Conservation (phyloP, 1,140 invertebrate species). For the Drosophila littoralis region DNA sequence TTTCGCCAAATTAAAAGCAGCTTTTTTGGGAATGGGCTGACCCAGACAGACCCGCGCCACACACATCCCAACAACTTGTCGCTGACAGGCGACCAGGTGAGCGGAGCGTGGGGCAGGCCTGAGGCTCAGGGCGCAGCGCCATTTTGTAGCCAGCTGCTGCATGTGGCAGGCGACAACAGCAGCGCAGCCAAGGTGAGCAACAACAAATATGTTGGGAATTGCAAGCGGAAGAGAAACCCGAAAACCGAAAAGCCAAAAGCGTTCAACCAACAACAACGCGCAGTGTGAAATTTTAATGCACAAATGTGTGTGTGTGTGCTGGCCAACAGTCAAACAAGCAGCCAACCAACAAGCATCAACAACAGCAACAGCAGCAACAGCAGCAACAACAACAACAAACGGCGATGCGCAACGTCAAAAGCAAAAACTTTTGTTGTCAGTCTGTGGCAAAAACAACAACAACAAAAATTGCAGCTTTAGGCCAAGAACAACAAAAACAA, state of each 20-base stretch:
- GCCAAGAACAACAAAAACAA: slow-evolving; percentile 42
- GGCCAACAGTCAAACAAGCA: slow-evolving; percentile 61
- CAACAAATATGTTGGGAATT: slow-evolving; percentile 18
- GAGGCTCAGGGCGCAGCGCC: slow-evolving; percentile 58
- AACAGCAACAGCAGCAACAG: slow-evolving; percentile 25
- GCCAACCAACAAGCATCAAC: slow-evolving; percentile 58
- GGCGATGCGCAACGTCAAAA: slow-evolving; percentile 39
- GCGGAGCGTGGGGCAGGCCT: slow-evolving; percentile 13
- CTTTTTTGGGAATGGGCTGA: slow-evolving; percentile 34
- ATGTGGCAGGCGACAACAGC: slow-evolving; percentile 73
- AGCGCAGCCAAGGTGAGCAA: slow-evolving; percentile 34
- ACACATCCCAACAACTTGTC: slow-evolving; percentile 22
- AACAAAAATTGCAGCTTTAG: slow-evolving; percentile 52
- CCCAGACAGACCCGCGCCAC: not conserved
- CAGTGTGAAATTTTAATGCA: slow-evolving; percentile 80
- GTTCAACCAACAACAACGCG: slow-evolving; percentile 60
- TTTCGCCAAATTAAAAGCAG: slow-evolving; percentile 68
- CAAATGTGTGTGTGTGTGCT: slow-evolving; percentile 52
- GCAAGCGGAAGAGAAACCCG: slow-evolving; percentile 37
- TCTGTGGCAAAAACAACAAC: slow-evolving; percentile 50
- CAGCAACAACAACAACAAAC: slow-evolving; percentile 42
- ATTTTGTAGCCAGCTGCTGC: slow-evolving; percentile 76
- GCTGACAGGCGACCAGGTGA: slow-evolving; percentile 63
- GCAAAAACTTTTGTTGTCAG: slow-evolving; percentile 72
- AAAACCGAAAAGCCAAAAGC: slow-evolving; percentile 66